phyloP scores from a whole-genome alignment of 2,113 vertebrate species.

The Egretta garzetta region DNA sequence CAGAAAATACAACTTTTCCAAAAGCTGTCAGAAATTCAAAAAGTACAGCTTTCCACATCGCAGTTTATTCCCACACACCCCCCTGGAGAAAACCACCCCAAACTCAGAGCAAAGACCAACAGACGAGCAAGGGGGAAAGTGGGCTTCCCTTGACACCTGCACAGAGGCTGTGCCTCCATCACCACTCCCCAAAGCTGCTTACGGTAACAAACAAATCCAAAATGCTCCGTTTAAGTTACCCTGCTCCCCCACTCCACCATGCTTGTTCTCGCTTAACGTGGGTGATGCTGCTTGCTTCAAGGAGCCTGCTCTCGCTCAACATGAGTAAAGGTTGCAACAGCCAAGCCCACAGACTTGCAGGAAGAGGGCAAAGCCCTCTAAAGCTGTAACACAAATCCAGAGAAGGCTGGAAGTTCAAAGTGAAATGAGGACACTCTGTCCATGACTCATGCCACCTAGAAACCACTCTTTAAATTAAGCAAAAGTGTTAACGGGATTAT shows the following conservation, averaged over 20 bases:
- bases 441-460: conserved; percentile 49
- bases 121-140: not conserved
- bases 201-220: not conserved
- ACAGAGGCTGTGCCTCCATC: not conserved
- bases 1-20: not conserved
- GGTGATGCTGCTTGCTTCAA: not conserved
- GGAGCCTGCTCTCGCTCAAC: not conserved
- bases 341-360: not conserved
- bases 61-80: not conserved
- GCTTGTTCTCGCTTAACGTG: rapidly evolving
- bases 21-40: not conserved
- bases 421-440: conserved; percentile 55
- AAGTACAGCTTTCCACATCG: not conserved
- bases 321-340: not conserved
- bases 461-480: conserved; percentile 52
- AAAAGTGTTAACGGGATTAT: conserved; percentile 21
- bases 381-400: conserved; percentile 55
- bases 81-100: not conserved
- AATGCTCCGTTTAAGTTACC: not conserved
- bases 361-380: conserved; percentile 6
- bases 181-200: not conserved
- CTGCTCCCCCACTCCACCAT: not conserved
- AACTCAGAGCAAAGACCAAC: not conserved
- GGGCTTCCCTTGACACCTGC: not conserved
- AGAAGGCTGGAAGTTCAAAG: conserved; percentile 65